Conservation (phyloP, 2,797 vertebrate genomes). For the Phalanger gymnotis region DNA sequence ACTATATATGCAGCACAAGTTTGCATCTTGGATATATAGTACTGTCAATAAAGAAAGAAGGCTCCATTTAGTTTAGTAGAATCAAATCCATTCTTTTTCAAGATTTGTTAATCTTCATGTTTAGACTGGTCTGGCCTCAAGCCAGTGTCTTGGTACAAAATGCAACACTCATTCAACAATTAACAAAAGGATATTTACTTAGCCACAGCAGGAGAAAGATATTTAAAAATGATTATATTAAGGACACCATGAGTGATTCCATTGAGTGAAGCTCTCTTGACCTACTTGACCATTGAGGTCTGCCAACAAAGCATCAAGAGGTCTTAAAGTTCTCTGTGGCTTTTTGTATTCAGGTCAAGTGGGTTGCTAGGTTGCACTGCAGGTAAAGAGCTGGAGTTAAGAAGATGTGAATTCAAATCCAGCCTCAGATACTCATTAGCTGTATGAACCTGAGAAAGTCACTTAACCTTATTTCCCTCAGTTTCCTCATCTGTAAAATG, state of each 20-base stretch:
- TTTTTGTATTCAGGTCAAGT: background rate
- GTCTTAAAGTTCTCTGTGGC: background rate
- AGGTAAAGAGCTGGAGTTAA: background rate
- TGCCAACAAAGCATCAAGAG: background rate
- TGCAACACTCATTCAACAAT: background rate
- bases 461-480: background rate
- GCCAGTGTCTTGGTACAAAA: background rate
- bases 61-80: background rate
- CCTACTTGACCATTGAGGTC: background rate
- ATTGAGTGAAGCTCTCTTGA: background rate
- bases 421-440: background rate
- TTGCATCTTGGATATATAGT: background rate
- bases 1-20: background rate
- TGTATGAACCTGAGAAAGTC: background rate
- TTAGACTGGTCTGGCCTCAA: background rate
- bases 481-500: background rate
- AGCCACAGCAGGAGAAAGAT: background rate
- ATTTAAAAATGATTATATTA: background rate
- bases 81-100: background rate
- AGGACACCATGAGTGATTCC: background rate
- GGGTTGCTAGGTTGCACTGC: no score
- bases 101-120: background rate
- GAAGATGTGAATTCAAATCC: background rate
- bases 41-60: background rate
- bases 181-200: background rate